Evolutionary conservation across 2,113 vertebrate genomes (phyloP).

Genomic region (Apus apus): DNA sequence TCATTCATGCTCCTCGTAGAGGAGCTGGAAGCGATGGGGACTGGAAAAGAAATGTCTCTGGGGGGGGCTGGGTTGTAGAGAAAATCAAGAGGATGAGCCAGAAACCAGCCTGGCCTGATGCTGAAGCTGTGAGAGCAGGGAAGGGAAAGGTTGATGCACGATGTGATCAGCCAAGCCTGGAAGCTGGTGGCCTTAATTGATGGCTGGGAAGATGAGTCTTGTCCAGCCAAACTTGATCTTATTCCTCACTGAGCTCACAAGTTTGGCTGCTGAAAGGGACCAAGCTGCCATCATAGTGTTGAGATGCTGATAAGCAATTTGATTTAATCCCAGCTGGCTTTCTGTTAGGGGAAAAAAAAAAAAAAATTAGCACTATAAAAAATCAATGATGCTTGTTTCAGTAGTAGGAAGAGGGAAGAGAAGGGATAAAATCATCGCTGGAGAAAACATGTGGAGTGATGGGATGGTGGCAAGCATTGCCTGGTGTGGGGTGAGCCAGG

Average conservation of each 20-base stretch:
- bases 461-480: neutral
- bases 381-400: neutral
- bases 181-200: neutral
- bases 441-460: rapidly evolving
- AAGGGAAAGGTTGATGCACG: neutral
- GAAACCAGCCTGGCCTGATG: neutral
- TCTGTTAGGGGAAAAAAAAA: neutral
- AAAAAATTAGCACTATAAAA: neutral
- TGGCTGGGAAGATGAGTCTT: neutral
- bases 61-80: neutral
- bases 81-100: neutral
- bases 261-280: neutral
- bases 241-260: neutral
- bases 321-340: neutral
- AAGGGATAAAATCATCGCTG: neutral
- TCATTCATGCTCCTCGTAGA: neutral
- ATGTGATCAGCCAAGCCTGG: neutral
- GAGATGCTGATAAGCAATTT: slow-evolving; percentile 2
- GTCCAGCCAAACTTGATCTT: neutral
- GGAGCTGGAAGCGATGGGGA: neutral
- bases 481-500: rapidly evolving
- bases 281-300: neutral
- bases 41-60: neutral
- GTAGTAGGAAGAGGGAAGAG: neutral
- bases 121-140: rapidly evolving